phyloP scores from a whole-genome alignment of 1,140 invertebrate species.

The Planococcus citri region DNA sequence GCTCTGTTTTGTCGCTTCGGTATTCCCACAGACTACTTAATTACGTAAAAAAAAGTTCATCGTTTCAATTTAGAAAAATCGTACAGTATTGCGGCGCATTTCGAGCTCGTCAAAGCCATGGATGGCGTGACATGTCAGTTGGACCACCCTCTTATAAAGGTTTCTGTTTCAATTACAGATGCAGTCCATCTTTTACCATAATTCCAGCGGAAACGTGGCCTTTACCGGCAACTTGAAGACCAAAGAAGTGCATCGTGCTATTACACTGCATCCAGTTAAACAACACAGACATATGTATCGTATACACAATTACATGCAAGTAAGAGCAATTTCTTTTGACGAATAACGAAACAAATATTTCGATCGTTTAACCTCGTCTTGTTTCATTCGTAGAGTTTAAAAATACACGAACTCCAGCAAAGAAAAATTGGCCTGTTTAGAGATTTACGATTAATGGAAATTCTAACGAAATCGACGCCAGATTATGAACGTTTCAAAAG shows the following conservation, averaged over 20 bases:
- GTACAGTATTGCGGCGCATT: background rate
- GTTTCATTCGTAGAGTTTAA: constrained; percentile 43
- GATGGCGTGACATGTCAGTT: background rate
- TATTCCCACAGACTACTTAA: background rate
- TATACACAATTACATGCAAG: constrained; percentile 78
- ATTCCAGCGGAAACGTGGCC: constrained; percentile 74
- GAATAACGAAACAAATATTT: too few relatives aligned
- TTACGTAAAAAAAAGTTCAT: background rate
- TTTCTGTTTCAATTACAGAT: constrained; percentile 49
- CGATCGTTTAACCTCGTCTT: background rate
- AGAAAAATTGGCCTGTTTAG: constrained; percentile 54
- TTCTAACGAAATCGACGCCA: background rate
- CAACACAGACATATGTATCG: constrained; percentile 76
- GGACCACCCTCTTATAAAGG: background rate
- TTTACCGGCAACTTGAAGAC: constrained; percentile 77
- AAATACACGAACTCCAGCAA: constrained; percentile 57
- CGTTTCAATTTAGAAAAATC: background rate
- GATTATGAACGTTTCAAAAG: background rate
- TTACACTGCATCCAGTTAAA: constrained; percentile 94
- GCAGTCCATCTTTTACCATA: constrained; percentile 94
- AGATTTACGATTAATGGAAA: constrained; percentile 48
- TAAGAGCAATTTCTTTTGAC: constrained; percentile 33
- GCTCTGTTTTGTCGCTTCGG: background rate
- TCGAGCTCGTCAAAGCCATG: background rate
- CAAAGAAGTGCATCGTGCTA: constrained; percentile 80